Evolutionary conservation across 2,113 vertebrate genomes (phyloP).

Genomic region (Mungos mungo): DNA sequence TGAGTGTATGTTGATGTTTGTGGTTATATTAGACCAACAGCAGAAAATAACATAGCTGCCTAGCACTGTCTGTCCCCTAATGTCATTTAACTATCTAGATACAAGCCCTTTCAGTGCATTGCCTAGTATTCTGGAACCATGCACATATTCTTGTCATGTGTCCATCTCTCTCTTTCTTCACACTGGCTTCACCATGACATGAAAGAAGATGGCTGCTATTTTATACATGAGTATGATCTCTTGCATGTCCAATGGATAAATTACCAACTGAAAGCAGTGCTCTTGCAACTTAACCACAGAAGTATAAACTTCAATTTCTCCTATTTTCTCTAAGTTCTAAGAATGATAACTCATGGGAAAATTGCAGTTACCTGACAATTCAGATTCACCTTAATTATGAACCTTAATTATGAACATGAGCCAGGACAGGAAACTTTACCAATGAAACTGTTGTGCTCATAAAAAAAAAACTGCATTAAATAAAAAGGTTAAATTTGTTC

Average conservation of each 20-base stretch:
- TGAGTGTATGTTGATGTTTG: neutral
- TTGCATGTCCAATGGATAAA: neutral
- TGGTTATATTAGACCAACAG: neutral
- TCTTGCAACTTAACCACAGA: conserved; percentile 17
- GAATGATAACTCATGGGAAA: conserved; percentile 48
- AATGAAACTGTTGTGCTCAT: neutral
- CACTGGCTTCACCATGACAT: neutral
- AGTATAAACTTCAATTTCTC: conserved; percentile 27
- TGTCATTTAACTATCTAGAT: neutral
- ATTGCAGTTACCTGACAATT: conserved; percentile 39
- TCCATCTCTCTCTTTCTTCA: neutral
- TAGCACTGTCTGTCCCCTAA: neutral
- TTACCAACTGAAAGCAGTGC: neutral
- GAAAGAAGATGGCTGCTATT: neutral
- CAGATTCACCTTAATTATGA: conserved; percentile 24
- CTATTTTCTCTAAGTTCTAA: conserved; percentile 10
- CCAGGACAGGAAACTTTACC: conserved; percentile 1
- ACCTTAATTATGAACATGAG: neutral
- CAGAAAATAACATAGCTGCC: neutral
- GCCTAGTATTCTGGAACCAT: neutral
- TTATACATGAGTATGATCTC: neutral
- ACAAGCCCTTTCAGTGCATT: neutral
- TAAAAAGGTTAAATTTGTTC: conserved; percentile 28
- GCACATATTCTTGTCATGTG: neutral
- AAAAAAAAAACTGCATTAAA: neutral